Percentiles rank a stretch among this genome's conserved stretches.
Evolutionary conservation across 2,113 vertebrate species (phyloP).

Genomic region (Erythrocercus mccallii): DNA sequence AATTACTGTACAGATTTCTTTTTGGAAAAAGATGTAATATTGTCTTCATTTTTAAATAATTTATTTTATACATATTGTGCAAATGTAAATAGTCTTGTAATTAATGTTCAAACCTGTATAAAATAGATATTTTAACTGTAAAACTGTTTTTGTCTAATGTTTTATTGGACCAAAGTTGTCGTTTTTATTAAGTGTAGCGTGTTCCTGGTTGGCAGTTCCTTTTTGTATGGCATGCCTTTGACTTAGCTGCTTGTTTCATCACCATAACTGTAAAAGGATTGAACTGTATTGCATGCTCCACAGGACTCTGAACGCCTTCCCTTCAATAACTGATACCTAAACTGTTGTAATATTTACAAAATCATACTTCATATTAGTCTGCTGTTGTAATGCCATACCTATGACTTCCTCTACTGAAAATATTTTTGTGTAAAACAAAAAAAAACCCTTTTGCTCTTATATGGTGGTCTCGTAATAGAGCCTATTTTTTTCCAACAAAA

Average conservation of each 20-base stretch:
- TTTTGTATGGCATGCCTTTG: slow-evolving; percentile 83
- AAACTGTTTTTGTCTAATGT: slow-evolving; percentile 90
- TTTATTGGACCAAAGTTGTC: slow-evolving; percentile 98
- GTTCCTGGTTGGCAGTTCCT: slow-evolving; percentile 76
- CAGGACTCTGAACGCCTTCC: slow-evolving; percentile 64
- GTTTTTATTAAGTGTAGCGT: slow-evolving; percentile 80
- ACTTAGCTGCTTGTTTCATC: slow-evolving; percentile 79
- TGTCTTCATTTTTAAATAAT: slow-evolving; percentile 96
- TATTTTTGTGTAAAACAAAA: slow-evolving; percentile 82
- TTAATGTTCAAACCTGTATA: slow-evolving; percentile 94
- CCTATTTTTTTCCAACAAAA: slow-evolving; percentile 90
- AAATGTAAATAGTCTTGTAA: slow-evolving; percentile 99
- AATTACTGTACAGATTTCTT: slow-evolving; percentile 88
- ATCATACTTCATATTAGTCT: slow-evolving; percentile 73
- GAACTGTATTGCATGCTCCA: slow-evolving; percentile 90
- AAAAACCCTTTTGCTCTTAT: slow-evolving; percentile 76
- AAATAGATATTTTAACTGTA: slow-evolving; percentile 96
- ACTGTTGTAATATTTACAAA: slow-evolving; percentile 75
- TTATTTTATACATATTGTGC: slow-evolving; percentile 99
- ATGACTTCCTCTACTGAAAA: slow-evolving; percentile 68
- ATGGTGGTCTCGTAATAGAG: slow-evolving; percentile 86
- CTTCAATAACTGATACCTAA: slow-evolving; percentile 73
- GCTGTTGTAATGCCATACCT: slow-evolving; percentile 70
- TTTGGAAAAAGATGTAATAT: slow-evolving; percentile 80
- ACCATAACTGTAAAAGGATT: slow-evolving; percentile 79